A percentile compares a stretch with the other conserved stretches of the same genome.
phyloP scores from a whole-genome alignment of 1,140 invertebrate genomes.

The Drosophila pallidifrons region DNA sequence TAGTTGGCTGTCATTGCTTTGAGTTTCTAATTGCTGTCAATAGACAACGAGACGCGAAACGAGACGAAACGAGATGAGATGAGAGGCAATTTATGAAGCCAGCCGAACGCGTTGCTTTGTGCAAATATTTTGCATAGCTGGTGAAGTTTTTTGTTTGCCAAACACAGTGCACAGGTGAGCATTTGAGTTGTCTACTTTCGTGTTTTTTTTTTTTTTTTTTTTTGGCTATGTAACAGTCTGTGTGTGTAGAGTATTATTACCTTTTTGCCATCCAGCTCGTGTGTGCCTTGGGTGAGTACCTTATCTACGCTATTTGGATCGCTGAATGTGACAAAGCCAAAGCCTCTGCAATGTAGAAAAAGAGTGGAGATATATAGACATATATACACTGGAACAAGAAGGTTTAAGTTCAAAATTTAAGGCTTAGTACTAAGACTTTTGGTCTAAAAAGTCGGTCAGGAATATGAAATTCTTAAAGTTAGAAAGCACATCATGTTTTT shows the following conservation, averaged over 20 bases:
- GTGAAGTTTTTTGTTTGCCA: slow-evolving; percentile 74
- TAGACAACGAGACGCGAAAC: slow-evolving; percentile 9
- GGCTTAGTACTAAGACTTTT: too few relatives aligned
- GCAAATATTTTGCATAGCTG: slow-evolving; percentile 79
- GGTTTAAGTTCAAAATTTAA: too few relatives aligned
- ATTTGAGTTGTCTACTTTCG: slow-evolving; percentile 11
- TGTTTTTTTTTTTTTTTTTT: background rate
- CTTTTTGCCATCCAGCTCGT: slow-evolving; percentile 98
- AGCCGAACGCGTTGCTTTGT: slow-evolving; percentile 56
- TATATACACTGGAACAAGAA: too few relatives aligned
- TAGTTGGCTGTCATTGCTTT: slow-evolving; percentile 70
- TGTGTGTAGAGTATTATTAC: slow-evolving; percentile 86
- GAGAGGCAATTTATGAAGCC: slow-evolving; percentile 61
- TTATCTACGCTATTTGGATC: slow-evolving; percentile 97
- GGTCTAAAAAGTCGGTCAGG: too few relatives aligned
- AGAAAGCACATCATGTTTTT: too few relatives aligned
- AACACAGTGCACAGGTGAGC: slow-evolving; percentile 28
- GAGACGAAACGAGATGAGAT: background rate
- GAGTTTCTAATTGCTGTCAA: slow-evolving; percentile 82
- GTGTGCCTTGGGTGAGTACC: slow-evolving; percentile 96
- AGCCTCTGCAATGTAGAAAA: slow-evolving; percentile 92
- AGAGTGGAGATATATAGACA: slow-evolving; percentile 83
- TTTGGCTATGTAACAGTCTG: background rate
- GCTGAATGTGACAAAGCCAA: slow-evolving; percentile 98
- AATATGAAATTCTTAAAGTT: too few relatives aligned